These are phyloP conservation scores for Drosophila rellima DNA, from an alignment of 2,888 invertebrate species.

Conservation along the genomic window DNA sequence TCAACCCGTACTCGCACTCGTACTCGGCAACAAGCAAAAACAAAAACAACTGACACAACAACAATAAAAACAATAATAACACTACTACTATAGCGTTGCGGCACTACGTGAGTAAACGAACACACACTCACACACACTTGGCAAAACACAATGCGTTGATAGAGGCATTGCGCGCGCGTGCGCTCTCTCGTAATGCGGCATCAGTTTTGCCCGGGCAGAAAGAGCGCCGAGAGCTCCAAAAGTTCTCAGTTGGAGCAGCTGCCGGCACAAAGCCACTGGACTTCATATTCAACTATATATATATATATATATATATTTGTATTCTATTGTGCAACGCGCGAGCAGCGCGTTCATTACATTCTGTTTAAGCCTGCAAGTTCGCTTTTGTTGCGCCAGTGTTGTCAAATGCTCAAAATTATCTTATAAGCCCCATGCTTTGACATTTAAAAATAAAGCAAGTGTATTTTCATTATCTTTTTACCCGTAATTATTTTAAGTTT, in stretches of 20 bases:
- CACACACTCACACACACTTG: constrained; percentile 32
- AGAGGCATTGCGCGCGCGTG: constrained; percentile 56
- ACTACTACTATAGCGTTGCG: constrained; percentile 76
- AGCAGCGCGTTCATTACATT: constrained; percentile 30
- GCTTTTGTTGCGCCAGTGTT: constrained; percentile 40
- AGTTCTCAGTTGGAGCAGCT: constrained; percentile 47
- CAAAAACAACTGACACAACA: constrained; percentile 68
- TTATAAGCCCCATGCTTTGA: neutral
- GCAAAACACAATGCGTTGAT: constrained; percentile 53
- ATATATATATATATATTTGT: constrained; percentile 26
- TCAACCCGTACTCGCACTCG: constrained; percentile 55
- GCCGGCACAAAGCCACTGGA: constrained; percentile 56
- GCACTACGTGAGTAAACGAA: constrained; percentile 76
- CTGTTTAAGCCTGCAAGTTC: constrained; percentile 37
- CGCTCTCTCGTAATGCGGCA: constrained; percentile 57
- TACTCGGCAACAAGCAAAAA: constrained; percentile 76
- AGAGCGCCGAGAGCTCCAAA: constrained; percentile 21
- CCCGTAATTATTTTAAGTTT: neutral
- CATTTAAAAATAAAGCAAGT: neutral
- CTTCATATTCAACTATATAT: constrained; percentile 36
- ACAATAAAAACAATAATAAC: constrained; percentile 77
- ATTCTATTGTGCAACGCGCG: constrained; percentile 45
- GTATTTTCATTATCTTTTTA: neutral
- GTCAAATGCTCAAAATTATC: constrained; percentile 28
- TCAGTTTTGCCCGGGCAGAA: constrained; percentile 57